Evolutionary conservation across 2,888 invertebrate genomes (phyloP).

Genomic region (Mycalesis mineus): DNA sequence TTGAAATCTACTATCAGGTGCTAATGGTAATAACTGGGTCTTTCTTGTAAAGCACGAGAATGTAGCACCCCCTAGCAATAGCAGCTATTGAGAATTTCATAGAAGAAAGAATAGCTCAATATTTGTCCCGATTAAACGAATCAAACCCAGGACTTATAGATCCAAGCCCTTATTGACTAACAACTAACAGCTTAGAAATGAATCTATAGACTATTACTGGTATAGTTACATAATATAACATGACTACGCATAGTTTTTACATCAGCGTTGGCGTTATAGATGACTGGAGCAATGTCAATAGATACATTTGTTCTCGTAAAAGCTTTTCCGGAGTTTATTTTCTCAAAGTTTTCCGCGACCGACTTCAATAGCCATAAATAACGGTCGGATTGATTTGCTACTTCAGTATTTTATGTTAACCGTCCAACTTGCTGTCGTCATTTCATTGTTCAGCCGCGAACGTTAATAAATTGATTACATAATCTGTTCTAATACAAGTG

Average conservation of each 20-base stretch:
- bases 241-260: conserved; percentile 2
- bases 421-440: neutral
- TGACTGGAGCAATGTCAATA: conserved; percentile 13
- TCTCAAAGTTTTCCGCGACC: conserved; percentile 9
- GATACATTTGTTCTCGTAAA: conserved; percentile 18
- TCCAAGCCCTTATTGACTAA: too few relatives aligned
- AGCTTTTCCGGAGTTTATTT: conserved; percentile 16
- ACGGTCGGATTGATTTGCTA: conserved; percentile 10
- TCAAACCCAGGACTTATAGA: too few relatives aligned
- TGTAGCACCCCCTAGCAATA: too few relatives aligned
- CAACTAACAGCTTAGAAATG: too few relatives aligned
- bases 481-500: too few relatives aligned
- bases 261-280: neutral
- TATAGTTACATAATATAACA: neutral
- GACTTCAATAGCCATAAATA: conserved; percentile 10
- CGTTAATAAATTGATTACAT: too few relatives aligned
- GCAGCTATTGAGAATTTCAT: too few relatives aligned
- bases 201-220: neutral
- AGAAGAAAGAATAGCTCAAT: too few relatives aligned
- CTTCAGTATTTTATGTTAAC: conserved; percentile 4
- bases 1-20: too few relatives aligned
- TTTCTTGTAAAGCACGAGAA: too few relatives aligned
- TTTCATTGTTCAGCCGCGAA: neutral
- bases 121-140: too few relatives aligned
- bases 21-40: too few relatives aligned